Evolutionary conservation across 2,888 invertebrate genomes (phyloP).

Genomic region (Xiphydria camelus): DNA sequence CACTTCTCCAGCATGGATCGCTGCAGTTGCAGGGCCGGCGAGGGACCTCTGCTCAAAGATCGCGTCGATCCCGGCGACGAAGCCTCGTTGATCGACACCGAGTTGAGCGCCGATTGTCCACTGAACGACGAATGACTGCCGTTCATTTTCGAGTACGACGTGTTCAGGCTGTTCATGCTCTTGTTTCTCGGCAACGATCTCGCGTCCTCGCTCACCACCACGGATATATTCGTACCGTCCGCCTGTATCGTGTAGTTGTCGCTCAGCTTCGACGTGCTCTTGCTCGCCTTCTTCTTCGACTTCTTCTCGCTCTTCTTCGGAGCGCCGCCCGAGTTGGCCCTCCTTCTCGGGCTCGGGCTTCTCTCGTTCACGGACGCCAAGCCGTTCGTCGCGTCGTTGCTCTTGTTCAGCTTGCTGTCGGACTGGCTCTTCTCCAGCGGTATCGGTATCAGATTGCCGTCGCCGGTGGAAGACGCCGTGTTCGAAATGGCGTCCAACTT

Average conservation of each 20-base stretch:
- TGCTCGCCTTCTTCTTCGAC: slow-evolving; percentile 61
- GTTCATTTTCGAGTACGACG: slow-evolving; percentile 30
- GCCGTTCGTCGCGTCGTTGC: slow-evolving; percentile 27
- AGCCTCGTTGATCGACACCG: slow-evolving; percentile 21
- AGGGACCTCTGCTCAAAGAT: slow-evolving; percentile 43
- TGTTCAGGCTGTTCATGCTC: slow-evolving; percentile 49
- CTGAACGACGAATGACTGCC: slow-evolving; percentile 14
- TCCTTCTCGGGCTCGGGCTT: slow-evolving; percentile 49
- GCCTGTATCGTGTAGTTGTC: slow-evolving; percentile 38
- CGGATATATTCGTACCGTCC: slow-evolving; percentile 41
- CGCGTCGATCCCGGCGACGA: slow-evolving; percentile 25
- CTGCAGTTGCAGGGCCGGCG: slow-evolving; percentile 48
- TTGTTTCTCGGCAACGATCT: slow-evolving; percentile 41
- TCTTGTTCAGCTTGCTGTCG: slow-evolving; percentile 66
- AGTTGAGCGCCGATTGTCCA: slow-evolving; percentile 16
- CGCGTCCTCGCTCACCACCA: slow-evolving; percentile 42
- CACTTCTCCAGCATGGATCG: slow-evolving; percentile 64
- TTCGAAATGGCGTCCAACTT: slow-evolving; percentile 25
- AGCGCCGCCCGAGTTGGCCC: slow-evolving; percentile 53
- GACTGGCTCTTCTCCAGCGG: slow-evolving; percentile 69
- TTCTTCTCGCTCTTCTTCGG: slow-evolving; percentile 62
- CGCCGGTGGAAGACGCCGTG: slow-evolving; percentile 16
- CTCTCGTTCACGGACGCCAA: slow-evolving; percentile 36
- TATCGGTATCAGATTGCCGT: slow-evolving; percentile 44
- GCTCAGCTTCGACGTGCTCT: slow-evolving; percentile 48